Evolutionary conservation across 2,797 vertebrate species (phyloP), one percentile per base, ranked within the genome.

Genomic region (Pempheris klunzingeri): DNA sequence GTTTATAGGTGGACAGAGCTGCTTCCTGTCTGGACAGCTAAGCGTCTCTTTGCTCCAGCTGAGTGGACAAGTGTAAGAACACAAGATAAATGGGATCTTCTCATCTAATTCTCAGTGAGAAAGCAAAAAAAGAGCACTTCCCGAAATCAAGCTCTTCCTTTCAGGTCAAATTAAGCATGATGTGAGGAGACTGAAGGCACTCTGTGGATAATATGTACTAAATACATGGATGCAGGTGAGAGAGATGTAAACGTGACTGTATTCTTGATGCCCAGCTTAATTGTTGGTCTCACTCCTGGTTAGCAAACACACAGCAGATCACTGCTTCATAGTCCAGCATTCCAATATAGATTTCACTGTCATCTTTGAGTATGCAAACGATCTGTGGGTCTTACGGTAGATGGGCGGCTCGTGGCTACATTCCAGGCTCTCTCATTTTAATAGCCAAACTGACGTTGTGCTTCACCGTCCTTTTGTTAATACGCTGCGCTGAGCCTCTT

Each of bases 321-420:
- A 83, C 54, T 69, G 77, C 77, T 81, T 86, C 80, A 75, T 4
- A 81, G 80, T 49, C 4, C 54, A 7, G 54, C 65, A 59, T 44
- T 68, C 49, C 75, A 80, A 90, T 92, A 89, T 88, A 87, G 86
- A 87, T 87, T 86, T 90, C 75, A 88, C 88, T 89, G 87, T 86
- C 75, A 77, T 79, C 74, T 80, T 72, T 83, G 63, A 88, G 78
- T 63, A 73, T 78, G 90, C 63, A 87, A 93, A 92, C 14, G 59
- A 83, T 87, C 81, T 60, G 82, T 52, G 73, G 53, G 77, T 87
- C 71, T 88, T 72, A 74, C 20, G 2, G 49, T 71, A 75, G 82
- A 92, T 65, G 84, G 81, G 81, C 36, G 79, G 77, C 86, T 91
- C 74, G 75, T 82, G 89, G 90, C 82, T 76, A 74, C 75, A 57